phyloP scores from a whole-genome alignment of 2,113 vertebrate genomes.

The Lycocorax pyrrhopterus region DNA sequence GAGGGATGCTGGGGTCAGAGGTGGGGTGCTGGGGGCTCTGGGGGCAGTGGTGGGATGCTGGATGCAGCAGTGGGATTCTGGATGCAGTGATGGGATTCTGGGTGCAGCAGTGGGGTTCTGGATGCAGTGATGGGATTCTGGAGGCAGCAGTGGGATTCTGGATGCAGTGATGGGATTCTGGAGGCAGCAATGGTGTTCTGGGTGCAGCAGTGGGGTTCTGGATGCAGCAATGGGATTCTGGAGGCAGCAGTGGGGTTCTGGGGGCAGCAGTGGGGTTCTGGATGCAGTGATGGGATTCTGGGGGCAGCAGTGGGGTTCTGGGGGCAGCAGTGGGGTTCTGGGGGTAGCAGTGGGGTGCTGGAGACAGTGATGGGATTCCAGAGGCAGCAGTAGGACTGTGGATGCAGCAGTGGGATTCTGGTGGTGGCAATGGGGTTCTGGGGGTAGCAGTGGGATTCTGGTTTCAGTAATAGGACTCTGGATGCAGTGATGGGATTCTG shows the following conservation, averaged over 20 bases:
- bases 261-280: rapidly evolving
- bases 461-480: background rate
- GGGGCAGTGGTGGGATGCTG: no score
- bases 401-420: background rate
- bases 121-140: no score
- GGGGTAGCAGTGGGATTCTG: rapidly evolving
- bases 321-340: no score
- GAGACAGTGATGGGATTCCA: rapidly evolving
- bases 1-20: background rate
- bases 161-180: rapidly evolving
- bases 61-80: rapidly evolving
- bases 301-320: rapidly evolving
- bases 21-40: background rate
- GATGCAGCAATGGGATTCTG: rapidly evolving
- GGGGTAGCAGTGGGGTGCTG: rapidly evolving
- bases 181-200: rapidly evolving
- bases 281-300: rapidly evolving
- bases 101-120: rapidly evolving
- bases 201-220: rapidly evolving
- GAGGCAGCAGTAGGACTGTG: background rate
- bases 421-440: rapidly evolving
- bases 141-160: background rate
- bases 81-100: background rate
- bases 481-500: rapidly evolving
- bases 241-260: rapidly evolving